These are phyloP conservation scores for Apis florea DNA, from an alignment of 1,140 invertebrate species.

Conservation along the genomic window DNA sequence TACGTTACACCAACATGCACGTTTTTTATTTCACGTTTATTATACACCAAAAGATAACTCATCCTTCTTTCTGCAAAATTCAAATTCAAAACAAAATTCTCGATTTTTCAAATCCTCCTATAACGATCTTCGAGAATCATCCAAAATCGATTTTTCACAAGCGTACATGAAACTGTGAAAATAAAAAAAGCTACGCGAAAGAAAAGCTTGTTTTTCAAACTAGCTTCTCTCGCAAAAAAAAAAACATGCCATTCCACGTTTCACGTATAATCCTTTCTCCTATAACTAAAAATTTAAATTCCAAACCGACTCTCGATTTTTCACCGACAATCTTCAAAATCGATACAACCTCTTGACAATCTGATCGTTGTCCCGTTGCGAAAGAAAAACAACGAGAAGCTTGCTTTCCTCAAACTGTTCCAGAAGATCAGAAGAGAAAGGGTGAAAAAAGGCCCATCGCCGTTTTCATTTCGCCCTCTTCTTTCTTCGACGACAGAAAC, in stretches of 20 bases:
- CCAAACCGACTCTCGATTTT: no score
- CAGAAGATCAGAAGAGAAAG: neutral
- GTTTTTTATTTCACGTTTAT: no score
- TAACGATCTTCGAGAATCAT: neutral
- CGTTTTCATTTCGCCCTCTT: constrained; percentile 39
- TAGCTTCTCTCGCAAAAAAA: neutral
- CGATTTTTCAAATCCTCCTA: neutral
- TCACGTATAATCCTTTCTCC: no score
- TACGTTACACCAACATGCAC: neutral
- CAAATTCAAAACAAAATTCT: neutral
- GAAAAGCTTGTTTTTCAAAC: neutral
- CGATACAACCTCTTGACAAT: no score
- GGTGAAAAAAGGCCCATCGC: neutral
- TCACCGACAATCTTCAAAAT: no score
- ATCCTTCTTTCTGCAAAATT: no score
- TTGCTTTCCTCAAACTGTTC: neutral
- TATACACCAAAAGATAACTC: neutral
- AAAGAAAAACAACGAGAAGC: neutral
- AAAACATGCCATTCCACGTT: no score
- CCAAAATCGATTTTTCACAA: neutral
- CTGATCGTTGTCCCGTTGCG: no score
- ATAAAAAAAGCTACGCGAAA: neutral
- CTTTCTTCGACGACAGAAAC: neutral
- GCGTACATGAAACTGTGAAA: neutral
- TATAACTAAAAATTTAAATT: no score